Evolutionary conservation across 2,113 vertebrate genomes (phyloP), one percentile per base, ranked within the genome.

Genomic region (Corythaixoides concolor): DNA sequence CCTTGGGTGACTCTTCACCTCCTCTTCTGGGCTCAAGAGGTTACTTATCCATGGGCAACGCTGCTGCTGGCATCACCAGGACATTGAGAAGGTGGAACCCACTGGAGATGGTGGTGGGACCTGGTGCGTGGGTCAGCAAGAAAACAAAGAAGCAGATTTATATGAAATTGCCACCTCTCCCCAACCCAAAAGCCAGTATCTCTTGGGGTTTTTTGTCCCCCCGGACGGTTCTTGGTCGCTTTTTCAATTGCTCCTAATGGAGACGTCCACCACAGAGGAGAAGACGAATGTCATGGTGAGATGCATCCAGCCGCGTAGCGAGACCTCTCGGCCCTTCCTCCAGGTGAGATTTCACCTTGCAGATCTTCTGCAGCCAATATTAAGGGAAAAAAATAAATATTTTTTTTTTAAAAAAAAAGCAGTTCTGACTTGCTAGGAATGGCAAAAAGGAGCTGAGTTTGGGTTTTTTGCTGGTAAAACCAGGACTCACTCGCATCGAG

Each of bases 241-340:
- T 68, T 72, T 74, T 76, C 53, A 28, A 68, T 72, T 88, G 64
- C 63, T 88, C 24, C 69, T 76, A 84, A 80, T 88, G 78, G 83
- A 85, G 78, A 68, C 77, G 90, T 88, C 92, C 78, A 80, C 88
- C 92, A 88, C 1, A 2, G 77, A 66, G 20, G 15, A 64, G 26
- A 86, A 49, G 55, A 63, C 35, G 6, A 78, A 10, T 37, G 37
- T 49, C 43, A 17, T 0, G 1, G 32, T 33, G 26, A 82, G 43
- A 16, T 39, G 30, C 22, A 49, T 37, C 47, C 28, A 67, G 59
- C 33, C 35, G 33, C 12, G 26, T 2, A 37, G 53, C 0, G 0
- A 90, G 72, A 68, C 6, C 43, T 68, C 53, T 56, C 17, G n/a
- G 11, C 12, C 49, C 4, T 68, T 79, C 16, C 24, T 50, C 35